Evolutionary conservation across 2,113 vertebrate species (phyloP), one percentile per base, ranked within the genome.

Genomic region (Prionailurus bengalensis): DNA sequence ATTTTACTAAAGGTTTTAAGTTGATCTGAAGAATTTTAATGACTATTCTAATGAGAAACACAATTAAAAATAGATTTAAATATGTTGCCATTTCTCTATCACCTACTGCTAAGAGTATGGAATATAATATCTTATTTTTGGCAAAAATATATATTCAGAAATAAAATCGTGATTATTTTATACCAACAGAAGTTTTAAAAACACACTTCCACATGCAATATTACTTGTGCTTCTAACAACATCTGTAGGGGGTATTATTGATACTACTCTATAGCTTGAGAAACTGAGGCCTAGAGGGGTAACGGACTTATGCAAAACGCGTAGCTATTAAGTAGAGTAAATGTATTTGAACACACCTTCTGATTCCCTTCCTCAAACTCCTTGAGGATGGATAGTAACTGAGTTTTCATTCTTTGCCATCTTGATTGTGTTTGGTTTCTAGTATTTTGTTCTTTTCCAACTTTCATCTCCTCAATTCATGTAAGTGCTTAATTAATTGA

Each of bases 21-120:
- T 89, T 84, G 58, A 92, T 53, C 45, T 91, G 33, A 96, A 86
- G 80, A 94, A 97, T 97, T 95, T 90, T 93, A 88, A 78, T 95
- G 36, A 81, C 16, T 89, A 80, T 53, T 87, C 19, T 84, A 58
- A 39, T 73, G 55, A 95, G 45, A 96, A 96, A 55, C 12, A 48
- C 5, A 94, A 48, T 78, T 87, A 70, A 89, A 97, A 92, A 94
- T 82, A 61, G 42, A 82, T 85, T 97, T 81, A 89, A 96, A 81
- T 88, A 45, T 10, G 88, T 58, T 89, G 58, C 36, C 86, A 4
- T 87, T 94, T 96, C 23, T 90, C 48, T 83, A 23, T 73, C 61
- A 48, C 31, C 25, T 89, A 66, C 31, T 70, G 1, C 73, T 79
- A 86, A 91, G 39, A 23, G 2, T 81, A 39, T 91, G 51, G 31